Conservation (phyloP, 2,113 vertebrate genomes). For the Chaetorhynchus papuensis region DNA sequence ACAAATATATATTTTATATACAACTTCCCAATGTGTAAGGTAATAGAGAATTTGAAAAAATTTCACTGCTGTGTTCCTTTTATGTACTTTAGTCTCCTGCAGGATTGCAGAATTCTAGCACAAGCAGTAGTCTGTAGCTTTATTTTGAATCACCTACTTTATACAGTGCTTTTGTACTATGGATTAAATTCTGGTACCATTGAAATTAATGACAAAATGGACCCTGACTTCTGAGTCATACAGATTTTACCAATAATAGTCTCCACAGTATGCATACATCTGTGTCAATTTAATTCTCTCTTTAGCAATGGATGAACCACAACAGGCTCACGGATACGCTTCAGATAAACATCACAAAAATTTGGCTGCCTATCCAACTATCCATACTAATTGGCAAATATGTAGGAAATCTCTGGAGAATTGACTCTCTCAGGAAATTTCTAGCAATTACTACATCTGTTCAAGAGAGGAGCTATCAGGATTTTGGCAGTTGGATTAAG, state of each 20-base stretch:
- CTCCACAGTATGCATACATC: background rate
- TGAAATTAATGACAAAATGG: background rate
- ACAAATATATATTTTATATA: background rate
- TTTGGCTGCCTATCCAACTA: background rate
- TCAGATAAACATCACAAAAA: background rate
- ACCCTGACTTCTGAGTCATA: background rate
- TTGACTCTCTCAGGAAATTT: background rate
- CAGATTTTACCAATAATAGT: background rate
- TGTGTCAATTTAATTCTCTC: background rate
- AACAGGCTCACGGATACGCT: background rate
- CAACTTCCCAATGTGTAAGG: background rate
- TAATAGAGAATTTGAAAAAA: background rate
- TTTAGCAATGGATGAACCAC: background rate
- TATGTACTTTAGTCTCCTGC: background rate
- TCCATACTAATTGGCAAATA: background rate
- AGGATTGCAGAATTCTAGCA: background rate
- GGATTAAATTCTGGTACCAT: background rate
- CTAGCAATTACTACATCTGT: constrained; percentile 13
- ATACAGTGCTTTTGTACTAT: background rate
- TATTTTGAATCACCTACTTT: background rate
- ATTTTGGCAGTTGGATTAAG: background rate
- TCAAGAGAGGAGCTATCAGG: background rate
- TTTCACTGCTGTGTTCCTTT: background rate
- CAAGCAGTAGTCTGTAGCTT: background rate
- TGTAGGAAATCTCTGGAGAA: background rate